A percentile compares a stretch with the other conserved stretches of the same genome.
Evolutionary conservation across 2,888 invertebrate species (phyloP).

Genomic region (Stenoptilia bipunctidactyla): DNA sequence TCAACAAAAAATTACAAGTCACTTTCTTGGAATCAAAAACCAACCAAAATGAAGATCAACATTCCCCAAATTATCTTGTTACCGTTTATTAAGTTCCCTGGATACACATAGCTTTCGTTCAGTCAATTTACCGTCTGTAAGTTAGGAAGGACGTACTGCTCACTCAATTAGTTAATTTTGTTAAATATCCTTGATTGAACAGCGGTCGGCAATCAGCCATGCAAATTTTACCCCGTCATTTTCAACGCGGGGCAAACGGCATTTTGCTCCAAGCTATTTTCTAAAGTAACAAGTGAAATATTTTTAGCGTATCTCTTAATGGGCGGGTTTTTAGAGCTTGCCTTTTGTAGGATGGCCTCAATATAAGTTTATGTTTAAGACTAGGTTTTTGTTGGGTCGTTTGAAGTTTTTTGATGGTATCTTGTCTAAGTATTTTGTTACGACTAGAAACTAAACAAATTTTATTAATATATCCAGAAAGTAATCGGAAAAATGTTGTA

Average conservation of each 20-base stretch:
- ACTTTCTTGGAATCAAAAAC: conserved; percentile 1
- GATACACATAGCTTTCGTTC: conserved; percentile 45
- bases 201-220: conserved; percentile 68
- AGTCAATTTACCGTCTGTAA: conserved; percentile 38
- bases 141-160: conserved; percentile 41
- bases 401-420: too few species aligned
- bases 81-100: conserved; percentile 45
- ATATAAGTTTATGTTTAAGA: too few species aligned
- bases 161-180: conserved; percentile 70
- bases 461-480: too few species aligned
- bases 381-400: too few species aligned
- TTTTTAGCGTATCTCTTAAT: background rate
- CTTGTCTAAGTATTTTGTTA: too few species aligned
- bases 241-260: conserved; percentile 29
- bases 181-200: conserved; percentile 71
- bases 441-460: too few species aligned
- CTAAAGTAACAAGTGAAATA: background rate
- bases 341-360: too few species aligned
- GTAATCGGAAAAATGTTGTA: too few species aligned
- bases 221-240: conserved; percentile 54
- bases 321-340: too few species aligned
- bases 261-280: conserved; percentile 13
- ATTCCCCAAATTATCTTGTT: conserved; percentile 37
- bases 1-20: too few species aligned
- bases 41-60: conserved; percentile 13